Percentiles rank a stretch among this genome's conserved stretches.
phyloP scores from a whole-genome alignment of 1,140 invertebrate genomes.

The Pemphigus obesinymphae region DNA sequence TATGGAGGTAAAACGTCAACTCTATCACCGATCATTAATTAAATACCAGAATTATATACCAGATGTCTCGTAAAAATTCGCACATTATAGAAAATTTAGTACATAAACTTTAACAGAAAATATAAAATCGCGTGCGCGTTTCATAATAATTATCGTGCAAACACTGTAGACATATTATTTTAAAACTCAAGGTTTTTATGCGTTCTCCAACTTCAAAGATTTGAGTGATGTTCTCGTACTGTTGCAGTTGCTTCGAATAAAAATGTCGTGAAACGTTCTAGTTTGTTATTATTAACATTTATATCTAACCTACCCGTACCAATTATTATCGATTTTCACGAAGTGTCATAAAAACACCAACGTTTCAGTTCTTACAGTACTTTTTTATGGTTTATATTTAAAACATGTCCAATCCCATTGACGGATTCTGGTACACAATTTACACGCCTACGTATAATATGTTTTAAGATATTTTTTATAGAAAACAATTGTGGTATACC shows the following conservation, averaged over 20 bases:
- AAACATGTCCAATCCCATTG: too few species aligned
- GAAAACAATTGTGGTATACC: too few species aligned
- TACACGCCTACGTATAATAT: too few species aligned
- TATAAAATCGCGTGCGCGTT: not conserved
- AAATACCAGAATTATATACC: not conserved
- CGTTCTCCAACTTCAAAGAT: too few species aligned
- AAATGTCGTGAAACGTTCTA: not conserved
- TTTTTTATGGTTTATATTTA: too few species aligned
- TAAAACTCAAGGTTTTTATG: not conserved
- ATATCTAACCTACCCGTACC: too few species aligned
- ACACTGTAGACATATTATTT: not conserved
- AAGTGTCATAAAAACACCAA: not conserved
- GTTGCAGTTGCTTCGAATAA: not conserved
- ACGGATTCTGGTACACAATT: too few species aligned
- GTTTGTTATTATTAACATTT: too few species aligned
- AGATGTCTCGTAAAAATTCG: slow-evolving; percentile 8
- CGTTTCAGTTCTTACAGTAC: too few species aligned
- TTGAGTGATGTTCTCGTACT: not conserved
- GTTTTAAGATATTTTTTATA: too few species aligned
- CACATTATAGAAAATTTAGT: not conserved
- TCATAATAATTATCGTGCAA: not conserved
- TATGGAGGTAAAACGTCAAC: slow-evolving; percentile 1
- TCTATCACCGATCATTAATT: not conserved
- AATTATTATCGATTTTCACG: too few species aligned
- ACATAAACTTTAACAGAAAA: slow-evolving; percentile 1